Base-by-base conservation (phyloP, 2,888 invertebrate species). In the Drosophila koepferae region DNA sequence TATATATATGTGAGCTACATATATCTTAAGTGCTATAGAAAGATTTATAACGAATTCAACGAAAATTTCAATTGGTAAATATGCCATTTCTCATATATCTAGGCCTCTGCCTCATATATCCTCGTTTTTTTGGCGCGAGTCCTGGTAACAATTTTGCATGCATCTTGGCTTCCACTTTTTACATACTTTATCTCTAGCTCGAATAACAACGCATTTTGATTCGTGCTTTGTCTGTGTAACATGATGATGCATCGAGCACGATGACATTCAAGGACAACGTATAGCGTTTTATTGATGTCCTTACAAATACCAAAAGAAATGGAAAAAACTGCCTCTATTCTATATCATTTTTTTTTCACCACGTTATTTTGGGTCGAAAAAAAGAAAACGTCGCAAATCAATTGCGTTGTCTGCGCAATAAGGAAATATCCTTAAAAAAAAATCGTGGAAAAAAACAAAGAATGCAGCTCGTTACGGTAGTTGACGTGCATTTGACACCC, bases 401-500 rank as follows among this genome's bases (percentile, higher is more conserved):
- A 89, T 87, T 86, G 87, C 90, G 86, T 74, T 86, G 88, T 79
- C 79, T 76, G 20, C 56, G 69, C 74, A 88, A 79, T 86, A 81
- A 74, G 81, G 62, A 82, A 89, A 69, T 77, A 44, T 77, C 64
- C 70, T 75, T 56, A 44, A 72, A 86, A 82, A 76, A 70, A 79
- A 76, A 70, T n/a, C 18, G 73, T 46, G 56, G 46, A 53, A 53
- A 80, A 80, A 89, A 86, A 86, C 89, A 73, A 90, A 73, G 67
- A 77, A 84, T 71, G 56, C 18, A 40, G 38, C 55, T 73, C 73
- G 81, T 73, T 89, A 89, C 82, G 89, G 86, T 89, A 83, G 59
- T 88, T 88, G 81, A 77, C 72, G 66, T 72, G 75, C 75, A 89
- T 87, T 90, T 84, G 86, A 86, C 90, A 86, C 90, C 89, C 89